Percentiles rank a stretch among this genome's conserved stretches.
Conservation (phyloP, 1,140 invertebrate genomes). For the Ceratosolen solmsi region DNA sequence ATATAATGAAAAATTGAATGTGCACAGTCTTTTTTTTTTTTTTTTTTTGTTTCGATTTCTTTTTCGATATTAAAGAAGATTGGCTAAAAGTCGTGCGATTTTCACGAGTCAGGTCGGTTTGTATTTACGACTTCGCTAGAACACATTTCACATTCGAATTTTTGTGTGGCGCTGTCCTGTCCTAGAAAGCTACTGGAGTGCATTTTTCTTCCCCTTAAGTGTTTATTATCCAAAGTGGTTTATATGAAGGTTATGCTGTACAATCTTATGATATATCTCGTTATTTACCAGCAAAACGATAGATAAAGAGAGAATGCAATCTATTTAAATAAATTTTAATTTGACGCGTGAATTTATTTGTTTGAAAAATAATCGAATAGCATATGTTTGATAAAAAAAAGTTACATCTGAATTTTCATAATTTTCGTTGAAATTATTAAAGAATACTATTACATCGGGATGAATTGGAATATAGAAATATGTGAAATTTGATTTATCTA, state of each 20-base stretch:
- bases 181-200: neutral
- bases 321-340: too few relatives aligned
- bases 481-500: too few relatives aligned
- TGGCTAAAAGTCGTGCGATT: slow-evolving; percentile 61
- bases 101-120: slow-evolving; percentile 57
- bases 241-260: neutral
- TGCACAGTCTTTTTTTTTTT: too few relatives aligned
- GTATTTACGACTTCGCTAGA: slow-evolving; percentile 66
- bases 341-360: too few relatives aligned
- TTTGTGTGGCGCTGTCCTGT: slow-evolving; percentile 17
- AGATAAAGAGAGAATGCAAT: neutral
- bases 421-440: too few relatives aligned
- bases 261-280: neutral
- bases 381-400: too few relatives aligned
- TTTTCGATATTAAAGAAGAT: slow-evolving; percentile 56
- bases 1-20: too few relatives aligned
- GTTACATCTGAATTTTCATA: too few relatives aligned
- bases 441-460: too few relatives aligned
- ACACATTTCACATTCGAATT: slow-evolving; percentile 58
- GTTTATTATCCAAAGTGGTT: slow-evolving; percentile 39
- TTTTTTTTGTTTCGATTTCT: slow-evolving; percentile 11
- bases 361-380: too few relatives aligned
- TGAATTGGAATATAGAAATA: too few relatives aligned
- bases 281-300: neutral
- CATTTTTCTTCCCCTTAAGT: slow-evolving; percentile 11